Evolutionary conservation across 2,113 vertebrate species (phyloP).

Genomic region (Rhinoderma darwinii): DNA sequence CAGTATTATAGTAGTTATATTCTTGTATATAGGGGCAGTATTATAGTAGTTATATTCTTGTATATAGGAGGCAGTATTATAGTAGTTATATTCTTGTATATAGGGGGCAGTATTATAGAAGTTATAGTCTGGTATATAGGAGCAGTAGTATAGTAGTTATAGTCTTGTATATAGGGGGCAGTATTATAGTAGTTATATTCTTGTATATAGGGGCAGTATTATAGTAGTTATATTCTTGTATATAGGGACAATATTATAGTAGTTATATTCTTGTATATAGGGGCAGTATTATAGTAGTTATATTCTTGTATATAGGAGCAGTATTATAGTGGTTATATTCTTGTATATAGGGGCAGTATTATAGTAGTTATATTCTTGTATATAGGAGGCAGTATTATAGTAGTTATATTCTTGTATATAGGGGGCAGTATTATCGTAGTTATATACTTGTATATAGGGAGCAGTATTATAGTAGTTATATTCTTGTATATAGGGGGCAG

Average conservation of each 20-base stretch:
- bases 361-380: neutral
- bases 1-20: neutral
- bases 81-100: too few relatives aligned
- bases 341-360: neutral
- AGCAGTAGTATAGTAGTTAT: neutral
- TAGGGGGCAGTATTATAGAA: neutral
- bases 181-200: neutral
- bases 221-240: neutral
- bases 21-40: too few relatives aligned
- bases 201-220: neutral
- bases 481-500: too few relatives aligned
- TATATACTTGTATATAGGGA: too few relatives aligned
- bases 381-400: neutral
- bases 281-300: neutral
- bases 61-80: too few relatives aligned
- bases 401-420: neutral
- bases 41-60: too few relatives aligned
- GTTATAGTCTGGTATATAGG: neutral
- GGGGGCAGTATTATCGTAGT: too few relatives aligned
- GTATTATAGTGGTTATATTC: neutral
- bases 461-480: neutral
- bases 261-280: neutral
- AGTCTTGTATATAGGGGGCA: neutral
- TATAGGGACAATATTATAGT: neutral
- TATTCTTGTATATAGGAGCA: neutral